Base-by-base conservation (phyloP, 2,888 invertebrate genomes). In the Timema podura region DNA sequence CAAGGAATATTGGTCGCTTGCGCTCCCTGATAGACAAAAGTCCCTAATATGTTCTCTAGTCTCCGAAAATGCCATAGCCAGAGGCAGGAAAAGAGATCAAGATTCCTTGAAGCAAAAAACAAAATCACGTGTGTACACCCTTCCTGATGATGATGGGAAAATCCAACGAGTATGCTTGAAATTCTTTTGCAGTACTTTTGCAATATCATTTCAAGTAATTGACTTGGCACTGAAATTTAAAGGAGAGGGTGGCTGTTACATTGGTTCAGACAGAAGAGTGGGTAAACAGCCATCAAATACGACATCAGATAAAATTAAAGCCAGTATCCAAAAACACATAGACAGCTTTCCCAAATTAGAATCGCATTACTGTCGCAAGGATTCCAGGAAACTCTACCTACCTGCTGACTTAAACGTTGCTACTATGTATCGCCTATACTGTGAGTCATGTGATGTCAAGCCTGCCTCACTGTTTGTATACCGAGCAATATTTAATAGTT, bases 31-130 rank as follows among this genome's bases (percentile, higher is more conserved):
- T 2, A 61, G 13, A 61, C 16, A 16, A 16, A 61, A 61, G 61
- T 61, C 61, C 13, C 13, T 2, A 30, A 61, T 61, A 61, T 61
- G 16, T 61, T 61, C 7, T 44, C 61, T 61, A 44, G 61, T 61
- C 44, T 44, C 61, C 5, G 61, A 61, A 6, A 61, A 11, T 61
- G 61, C 5, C 61, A 61, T 61, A 10, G 61, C 61, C 8, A 61
- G 61, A 61, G 9, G 61, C 61, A 61, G 61, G 61, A 61, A 61
- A 61, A 30, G 61, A 61, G 6, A 61, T 61, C 61, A 11, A 61
- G 15, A 61, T 16, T 61, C 61, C 5, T 6, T 13, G 61, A 7
- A 13, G 30, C 61, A 61, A 45, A 61, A 61, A 61, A 61, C 61
- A 61, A 61, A 61, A 61, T 15, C 16, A 44, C 61, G 61, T 30